These are phyloP conservation scores for Castor canadensis DNA, from an alignment of 2,113 vertebrate genomes.

Conservation along the genomic window DNA sequence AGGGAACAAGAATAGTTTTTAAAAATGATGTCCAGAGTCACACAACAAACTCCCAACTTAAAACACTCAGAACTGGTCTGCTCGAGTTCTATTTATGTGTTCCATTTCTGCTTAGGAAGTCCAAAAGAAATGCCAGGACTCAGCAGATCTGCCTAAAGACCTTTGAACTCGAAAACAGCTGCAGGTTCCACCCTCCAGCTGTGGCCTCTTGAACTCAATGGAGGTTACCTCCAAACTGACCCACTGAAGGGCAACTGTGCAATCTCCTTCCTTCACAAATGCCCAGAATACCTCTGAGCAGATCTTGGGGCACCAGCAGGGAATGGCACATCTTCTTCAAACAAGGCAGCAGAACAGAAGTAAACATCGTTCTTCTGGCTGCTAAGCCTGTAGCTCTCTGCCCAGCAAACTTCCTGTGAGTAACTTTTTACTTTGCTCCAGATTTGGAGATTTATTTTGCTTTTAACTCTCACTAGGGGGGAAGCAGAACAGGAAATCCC, in stretches of 20 bases:
- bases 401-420: constrained; percentile 33
- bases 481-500: constrained; percentile 21
- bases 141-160: constrained; percentile 55
- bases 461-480: constrained; percentile 3
- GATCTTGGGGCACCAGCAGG: no score
- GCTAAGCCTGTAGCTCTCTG: neutral
- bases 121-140: constrained; percentile 26
- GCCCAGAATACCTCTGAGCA: neutral
- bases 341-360: neutral
- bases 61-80: neutral
- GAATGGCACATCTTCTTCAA: neutral
- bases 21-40: neutral
- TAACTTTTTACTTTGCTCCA: constrained; percentile 23
- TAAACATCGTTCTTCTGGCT: neutral
- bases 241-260: neutral
- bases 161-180: constrained; percentile 62
- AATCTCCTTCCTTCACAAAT: neutral
- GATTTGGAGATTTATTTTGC: constrained; percentile 1
- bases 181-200: neutral
- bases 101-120: constrained; percentile 3
- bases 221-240: neutral
- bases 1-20: neutral
- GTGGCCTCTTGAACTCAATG: neutral
- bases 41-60: no score
- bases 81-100: constrained; percentile 18